Base-by-base conservation (phyloP, 2,888 invertebrate genomes). In the Nyleta sp. region DNA sequence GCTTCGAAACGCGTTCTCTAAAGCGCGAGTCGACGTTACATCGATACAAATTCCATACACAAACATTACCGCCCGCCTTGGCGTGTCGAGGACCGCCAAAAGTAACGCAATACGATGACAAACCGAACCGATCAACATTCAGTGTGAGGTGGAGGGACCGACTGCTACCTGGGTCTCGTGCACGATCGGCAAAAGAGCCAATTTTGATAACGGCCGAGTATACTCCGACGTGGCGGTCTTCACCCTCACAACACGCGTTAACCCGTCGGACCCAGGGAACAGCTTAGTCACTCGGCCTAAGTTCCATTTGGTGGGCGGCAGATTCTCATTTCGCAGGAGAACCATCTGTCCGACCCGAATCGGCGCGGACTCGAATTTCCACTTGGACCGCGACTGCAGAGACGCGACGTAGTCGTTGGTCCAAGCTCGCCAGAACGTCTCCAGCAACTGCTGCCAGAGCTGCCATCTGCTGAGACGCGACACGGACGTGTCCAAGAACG, bases 251-350 rank as follows among this genome's bases (percentile, higher is more conserved):
- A 52, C 33, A 2, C 52, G 31, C 1, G 17, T 52, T 10, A 31
- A 3, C 10, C 52, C 52, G 33, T 52, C 52, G 2, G 13, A 8
- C 2, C 52, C 52, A 11, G 52, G 52, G 11, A 28, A 28, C n/a
- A n/a, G 7, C 2, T 24, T 31, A 7, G 22, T 52, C 10, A 52
- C 33, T 11, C 52, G 31, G 5, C 13, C 52, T 4, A 52, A 28
- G 15, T 52, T 31, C 28, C 52, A 52, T 11, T 52, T 52, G 17
- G 52, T 31, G 5, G 52, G 52, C 6, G 33, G 52, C 24, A 46
- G 11, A 46, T 22, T 22, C 1, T 2, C 24, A n/a, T 22, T 46
- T 1, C 46, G 46, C 6, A 46, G n/a, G 1, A 46, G 22, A 7
- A 46, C 46, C 2, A 46, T 22, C 8, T 46, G 46, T 1, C 46